Conservation (phyloP, 2,113 vertebrate genomes). For the Trogon surrucura region DNA sequence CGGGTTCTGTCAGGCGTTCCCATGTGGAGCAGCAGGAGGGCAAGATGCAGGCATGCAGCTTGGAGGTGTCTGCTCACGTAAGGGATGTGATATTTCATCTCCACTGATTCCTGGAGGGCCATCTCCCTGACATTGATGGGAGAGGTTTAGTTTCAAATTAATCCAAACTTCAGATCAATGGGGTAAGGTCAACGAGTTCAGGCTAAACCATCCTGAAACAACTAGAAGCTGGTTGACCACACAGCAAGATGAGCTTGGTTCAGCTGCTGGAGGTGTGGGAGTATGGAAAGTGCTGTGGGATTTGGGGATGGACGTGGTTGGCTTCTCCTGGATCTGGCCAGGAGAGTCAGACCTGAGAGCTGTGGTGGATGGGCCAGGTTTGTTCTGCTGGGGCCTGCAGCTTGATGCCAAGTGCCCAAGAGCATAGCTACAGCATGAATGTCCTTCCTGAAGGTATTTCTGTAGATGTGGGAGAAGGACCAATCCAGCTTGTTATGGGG, state of each 20-base stretch:
- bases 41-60: neutral
- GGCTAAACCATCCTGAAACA: neutral
- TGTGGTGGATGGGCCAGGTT: no score
- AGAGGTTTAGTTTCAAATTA: slow-evolving; percentile 18
- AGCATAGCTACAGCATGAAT: neutral
- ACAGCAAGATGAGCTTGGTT: neutral
- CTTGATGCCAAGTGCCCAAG: accelerated
- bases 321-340: neutral
- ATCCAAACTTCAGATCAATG: neutral
- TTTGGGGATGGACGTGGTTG: neutral
- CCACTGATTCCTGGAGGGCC: neutral
- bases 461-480: neutral
- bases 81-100: neutral
- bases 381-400: neutral
- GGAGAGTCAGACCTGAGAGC: neutral
- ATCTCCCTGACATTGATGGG: neutral
- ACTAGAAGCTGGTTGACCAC: neutral
- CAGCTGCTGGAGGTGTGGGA: neutral
- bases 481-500: neutral
- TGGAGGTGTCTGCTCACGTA: neutral
- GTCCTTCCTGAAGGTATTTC: slow-evolving; percentile 27
- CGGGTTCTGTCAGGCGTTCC: neutral
- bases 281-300: neutral
- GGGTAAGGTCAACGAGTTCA: neutral
- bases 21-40: neutral